Evolutionary conservation across 2,888 invertebrate genomes (phyloP).

Genomic region (Lypha dubia): DNA sequence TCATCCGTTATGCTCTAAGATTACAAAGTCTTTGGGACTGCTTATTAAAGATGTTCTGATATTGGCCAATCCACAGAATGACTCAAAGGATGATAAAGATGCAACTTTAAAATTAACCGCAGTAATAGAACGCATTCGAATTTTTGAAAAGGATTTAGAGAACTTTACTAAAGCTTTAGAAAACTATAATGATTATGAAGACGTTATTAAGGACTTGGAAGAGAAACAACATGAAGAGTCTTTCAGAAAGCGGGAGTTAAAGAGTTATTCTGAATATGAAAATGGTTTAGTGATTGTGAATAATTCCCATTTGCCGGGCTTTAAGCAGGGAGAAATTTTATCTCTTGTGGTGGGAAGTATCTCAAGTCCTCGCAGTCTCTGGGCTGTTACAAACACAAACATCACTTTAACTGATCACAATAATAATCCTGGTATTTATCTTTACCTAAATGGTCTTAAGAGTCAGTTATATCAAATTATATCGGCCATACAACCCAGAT

Average conservation of each 20-base stretch:
- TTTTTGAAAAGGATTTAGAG: conserved; percentile 73
- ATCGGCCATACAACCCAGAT: conserved; percentile 83
- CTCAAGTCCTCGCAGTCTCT: conserved; percentile 76
- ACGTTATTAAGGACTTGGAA: background rate
- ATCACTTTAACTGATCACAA: conserved; percentile 32
- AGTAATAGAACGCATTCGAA: conserved; percentile 76
- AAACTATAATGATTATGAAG: background rate
- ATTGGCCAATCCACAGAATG: conserved; percentile 72
- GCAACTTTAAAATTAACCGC: conserved; percentile 72
- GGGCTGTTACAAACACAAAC: conserved; percentile 79
- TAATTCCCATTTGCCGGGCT: conserved; percentile 48
- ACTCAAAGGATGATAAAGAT: conserved; percentile 17
- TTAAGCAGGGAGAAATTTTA: conserved; percentile 73
- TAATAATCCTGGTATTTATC: conserved; percentile 82
- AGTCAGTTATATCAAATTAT: conserved; percentile 85
- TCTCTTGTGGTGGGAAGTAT: conserved; percentile 59
- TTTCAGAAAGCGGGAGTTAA: background rate
- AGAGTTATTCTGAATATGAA: background rate
- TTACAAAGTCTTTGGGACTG: conserved; percentile 72
- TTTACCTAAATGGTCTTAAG: conserved; percentile 83
- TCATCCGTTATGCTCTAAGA: conserved; percentile 71
- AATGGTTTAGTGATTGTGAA: conserved; percentile 20
- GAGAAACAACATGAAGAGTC: background rate
- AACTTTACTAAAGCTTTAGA: conserved; percentile 33
- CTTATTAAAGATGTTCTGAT: conserved; percentile 76